A percentile compares a stretch with the other conserved stretches of the same genome.
These are phyloP conservation scores for Typhlichthys eigenmanni DNA, from an alignment of 2,797 vertebrate species.

Conservation along the genomic window DNA sequence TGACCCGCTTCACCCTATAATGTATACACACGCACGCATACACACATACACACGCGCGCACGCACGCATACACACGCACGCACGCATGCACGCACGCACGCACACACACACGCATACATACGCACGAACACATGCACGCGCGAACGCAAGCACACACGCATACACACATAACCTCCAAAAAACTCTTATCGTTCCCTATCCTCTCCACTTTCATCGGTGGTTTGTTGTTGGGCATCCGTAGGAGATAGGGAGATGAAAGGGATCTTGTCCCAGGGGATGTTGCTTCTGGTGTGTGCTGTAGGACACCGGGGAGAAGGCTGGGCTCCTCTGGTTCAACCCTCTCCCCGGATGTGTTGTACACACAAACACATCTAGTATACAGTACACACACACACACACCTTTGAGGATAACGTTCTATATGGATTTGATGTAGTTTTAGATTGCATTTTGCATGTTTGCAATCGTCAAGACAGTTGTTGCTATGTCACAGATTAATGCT, in stretches of 20 bases:
- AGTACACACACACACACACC: slow-evolving; percentile 20
- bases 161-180: neutral
- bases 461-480: too few species aligned
- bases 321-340: slow-evolving; percentile 42
- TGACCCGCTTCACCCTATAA: neutral
- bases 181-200: slow-evolving; percentile 24
- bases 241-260: slow-evolving; percentile 76
- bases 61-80: neutral
- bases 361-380: neutral
- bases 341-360: slow-evolving; percentile 24
- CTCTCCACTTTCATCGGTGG: slow-evolving; percentile 31
- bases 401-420: slow-evolving; percentile 10
- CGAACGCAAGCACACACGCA: neutral
- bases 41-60: slow-evolving; percentile 23
- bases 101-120: slow-evolving; percentile 10
- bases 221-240: slow-evolving; percentile 71
- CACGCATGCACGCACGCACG: neutral
- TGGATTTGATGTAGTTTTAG: too few species aligned
- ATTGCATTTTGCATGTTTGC: too few species aligned
- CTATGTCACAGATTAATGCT: too few species aligned
- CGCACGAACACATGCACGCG: too few species aligned
- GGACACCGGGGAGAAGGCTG: slow-evolving; percentile 28
- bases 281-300: slow-evolving; percentile 29
- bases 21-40: neutral
- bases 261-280: slow-evolving; percentile 60